Evolutionary conservation across 2,113 vertebrate genomes (phyloP), one percentile per base, ranked within the genome.

Genomic region (Ctenomys sociabilis): DNA sequence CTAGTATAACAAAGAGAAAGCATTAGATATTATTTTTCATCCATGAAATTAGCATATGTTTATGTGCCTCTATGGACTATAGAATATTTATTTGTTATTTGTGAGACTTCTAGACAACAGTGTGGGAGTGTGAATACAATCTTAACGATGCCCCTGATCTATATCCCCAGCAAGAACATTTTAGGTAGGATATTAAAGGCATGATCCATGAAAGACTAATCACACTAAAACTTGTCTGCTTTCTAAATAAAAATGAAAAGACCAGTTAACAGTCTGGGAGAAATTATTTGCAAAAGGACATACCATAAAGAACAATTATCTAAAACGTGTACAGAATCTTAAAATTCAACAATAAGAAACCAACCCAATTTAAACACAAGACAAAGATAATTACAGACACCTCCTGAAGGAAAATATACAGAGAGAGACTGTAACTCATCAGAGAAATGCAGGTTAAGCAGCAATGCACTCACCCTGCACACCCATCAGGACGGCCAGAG

Each of bases 1-100:
- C 72, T 75, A 93, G 72, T 49, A 88, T 35, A 78, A 45, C 78
- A 73, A 73, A 19, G 82, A 28, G 84, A 95, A 77, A 45, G 86
- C 81, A 89, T 73, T n/a, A 26, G 32, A 16, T 63, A 57, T 88
- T 57, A 68, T 70, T 95, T 90, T 97, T 94, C 17, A 75, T 40
- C 80, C 8, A 45, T 70, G 43, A 89, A 96, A 83, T 85, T 82
- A 91, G 24, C 63, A 83, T 22, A 93, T 77, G 45, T 92, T 90
- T 83, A 83, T 83, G 77, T 90, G 77, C 54, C 70, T 92, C 0
- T 52, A 70, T 63, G 78, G 63, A 94, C 66, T 30, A n/a, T 43
- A 81, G 68, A 72, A 73, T 63, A 61, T 80, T 17, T 40, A 59
- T 84, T 68, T 64, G 35, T 40, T 88, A 75, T 7, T 37, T 37